Evolutionary conservation across 1,140 invertebrate genomes (phyloP), one percentile per base, ranked within the genome.

Genomic region (Drosophila arizonae): DNA sequence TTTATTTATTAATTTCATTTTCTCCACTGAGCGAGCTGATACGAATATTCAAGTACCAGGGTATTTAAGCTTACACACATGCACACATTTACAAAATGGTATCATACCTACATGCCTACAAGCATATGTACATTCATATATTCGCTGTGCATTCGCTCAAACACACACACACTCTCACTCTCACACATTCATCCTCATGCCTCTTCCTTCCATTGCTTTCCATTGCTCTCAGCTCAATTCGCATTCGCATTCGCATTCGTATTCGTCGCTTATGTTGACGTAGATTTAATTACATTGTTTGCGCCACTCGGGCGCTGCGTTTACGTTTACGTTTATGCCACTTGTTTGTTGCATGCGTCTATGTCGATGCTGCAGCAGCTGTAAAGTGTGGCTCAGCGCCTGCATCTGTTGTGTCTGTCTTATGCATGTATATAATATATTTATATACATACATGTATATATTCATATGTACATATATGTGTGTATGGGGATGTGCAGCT

Each of bases 281-380:
- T 56, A 84, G 79, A 88, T 88, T 87, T 87, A 87, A 87, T 87
- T 87, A 87, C 84, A 88, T 74, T 87, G 79, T 79, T 87, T 72
- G 73, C 51, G 61, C 30, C 56, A 65, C 67, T 71, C 67, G 28
- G 76, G 61, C 77, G 76, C 71, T 64, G 73, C 79, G 21, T 55
- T 65, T 24, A 51, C 65, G 54, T 68, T 68, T 39, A 46, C 68
- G 51, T 57, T 57, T 70, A 56, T 63, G 67, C 75, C 81, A 81
- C 82, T 82, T 87, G 79, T 74, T 69, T 87, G 79, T 87, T 73
- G 75, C 78, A 66, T 33, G 58, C 15, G 3, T 13, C 15, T 13
- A 15, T 71, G 67, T 72, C 66, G 58, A 55, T 60, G 62, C 58
- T 67, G 77, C 70, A 60, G 79, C 76, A 61, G 67, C 65, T 43